Evolutionary conservation across 2,888 invertebrate genomes (phyloP), one percentile per base, ranked within the genome.

Genomic region (Himalopsyche anomala): DNA sequence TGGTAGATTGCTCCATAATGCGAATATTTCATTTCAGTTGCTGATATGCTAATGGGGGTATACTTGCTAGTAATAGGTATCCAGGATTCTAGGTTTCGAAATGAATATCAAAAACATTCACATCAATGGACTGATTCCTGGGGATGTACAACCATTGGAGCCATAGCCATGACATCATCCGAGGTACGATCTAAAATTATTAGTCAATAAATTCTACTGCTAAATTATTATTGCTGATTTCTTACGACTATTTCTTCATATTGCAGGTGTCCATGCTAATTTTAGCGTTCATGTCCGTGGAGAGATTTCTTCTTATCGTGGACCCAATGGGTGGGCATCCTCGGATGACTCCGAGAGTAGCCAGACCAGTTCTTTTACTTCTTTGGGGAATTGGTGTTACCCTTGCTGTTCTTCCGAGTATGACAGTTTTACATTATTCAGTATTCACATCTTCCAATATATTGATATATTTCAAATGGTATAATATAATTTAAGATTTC

Each of bases 21-120:
- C 40, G 3, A 40, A 40, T 45, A 4, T 83, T 51, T 79, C 88
- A 89, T 91, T 91, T 69, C 89, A 94, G 93, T 94, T 42, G 94
- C 95, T 15, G 96, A 96, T 90, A 92, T 95, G 89, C 90, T 96
- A 81, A 96, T 96, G 95, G 95, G 95, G 8, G 90, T 95, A 84
- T 96, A 96, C 90, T 91, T 96, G 87, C 89, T 94, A 69, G 92
- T 94, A 62, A 94, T 96, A 89, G 95, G 94, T 1, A 90, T 93
- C 19, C 93, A 94, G 89, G 96, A 96, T 90, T 90, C 92, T 56
- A 92, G 93, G 83, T 95, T 92, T 89, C 91, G 95, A 5, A 92
- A 93, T 87, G 92, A 91, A 83, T 96, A 95, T 90, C 93, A 94
- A 88, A 91, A 91, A 88, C 91, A 94, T 85, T 94, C 95, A 0